phyloP scores from a whole-genome alignment of 2,888 invertebrate species.

The Sminthurinus aureus region DNA sequence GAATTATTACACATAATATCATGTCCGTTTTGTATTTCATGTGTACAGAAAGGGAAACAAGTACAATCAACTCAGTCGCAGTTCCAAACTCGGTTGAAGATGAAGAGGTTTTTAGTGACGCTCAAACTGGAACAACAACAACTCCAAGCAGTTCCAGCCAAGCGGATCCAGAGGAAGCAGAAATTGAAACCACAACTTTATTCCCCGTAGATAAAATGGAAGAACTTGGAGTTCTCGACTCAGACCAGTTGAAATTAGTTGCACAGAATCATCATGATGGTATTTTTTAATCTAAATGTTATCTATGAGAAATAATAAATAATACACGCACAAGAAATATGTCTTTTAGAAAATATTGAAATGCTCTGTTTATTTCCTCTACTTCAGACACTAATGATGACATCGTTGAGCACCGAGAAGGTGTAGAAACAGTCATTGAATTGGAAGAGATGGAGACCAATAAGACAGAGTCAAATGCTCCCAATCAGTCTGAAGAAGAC shows the following conservation, averaged over 20 bases:
- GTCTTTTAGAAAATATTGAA: too few relatives aligned
- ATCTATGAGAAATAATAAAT: background rate
- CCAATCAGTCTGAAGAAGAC: background rate
- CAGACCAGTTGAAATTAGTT: background rate
- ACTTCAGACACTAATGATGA: too few relatives aligned
- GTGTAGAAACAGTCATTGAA: too few relatives aligned
- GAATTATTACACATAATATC: background rate
- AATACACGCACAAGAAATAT: background rate
- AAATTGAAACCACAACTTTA: slow-evolving; percentile 50
- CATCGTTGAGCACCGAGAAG: too few relatives aligned
- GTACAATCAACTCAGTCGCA: too few relatives aligned
- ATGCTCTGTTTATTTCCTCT: too few relatives aligned
- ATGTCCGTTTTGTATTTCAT: background rate
- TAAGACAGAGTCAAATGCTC: background rate
- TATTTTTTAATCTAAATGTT: too few relatives aligned
- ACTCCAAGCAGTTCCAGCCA: background rate
- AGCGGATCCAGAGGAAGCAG: slow-evolving; percentile 46
- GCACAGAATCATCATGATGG: background rate
- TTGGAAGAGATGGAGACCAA: background rate
- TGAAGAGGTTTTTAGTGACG: slow-evolving; percentile 1
- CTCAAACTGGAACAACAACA: background rate
- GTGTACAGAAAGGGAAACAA: too few relatives aligned
- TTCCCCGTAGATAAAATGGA: slow-evolving; percentile 44
- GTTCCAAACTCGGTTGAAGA: background rate
- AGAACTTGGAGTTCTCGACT: slow-evolving; percentile 28